Evolutionary conservation across 2,888 invertebrate species (phyloP).

Genomic region (Drosophila niveifrons): DNA sequence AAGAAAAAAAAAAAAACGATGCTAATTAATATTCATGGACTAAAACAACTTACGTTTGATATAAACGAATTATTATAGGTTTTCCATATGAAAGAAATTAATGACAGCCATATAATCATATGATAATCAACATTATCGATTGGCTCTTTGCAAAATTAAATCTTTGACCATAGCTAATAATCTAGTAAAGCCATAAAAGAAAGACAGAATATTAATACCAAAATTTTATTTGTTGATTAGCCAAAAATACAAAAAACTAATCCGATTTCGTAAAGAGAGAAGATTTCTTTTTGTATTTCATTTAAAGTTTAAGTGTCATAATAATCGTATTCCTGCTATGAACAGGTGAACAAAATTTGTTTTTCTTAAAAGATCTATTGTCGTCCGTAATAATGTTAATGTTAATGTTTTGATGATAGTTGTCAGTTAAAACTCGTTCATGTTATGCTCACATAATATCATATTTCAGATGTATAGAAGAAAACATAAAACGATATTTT

Average conservation of each 20-base stretch:
- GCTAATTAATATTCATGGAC: constrained; percentile 35
- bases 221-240: neutral
- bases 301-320: neutral
- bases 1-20: constrained; percentile 6
- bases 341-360: no score
- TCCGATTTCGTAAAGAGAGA: neutral
- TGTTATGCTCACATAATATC: neutral
- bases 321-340: no score
- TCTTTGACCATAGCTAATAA: constrained; percentile 1
- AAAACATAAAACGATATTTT: neutral
- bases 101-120: constrained; percentile 31
- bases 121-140: constrained; percentile 31
- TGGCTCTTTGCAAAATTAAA: constrained; percentile 20
- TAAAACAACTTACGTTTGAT: constrained; percentile 16
- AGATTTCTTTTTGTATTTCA: neutral
- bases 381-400: no score
- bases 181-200: neutral
- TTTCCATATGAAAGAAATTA: constrained; percentile 26
- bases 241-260: neutral
- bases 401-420: neutral
- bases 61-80: constrained; percentile 33
- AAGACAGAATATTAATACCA: neutral
- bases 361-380: no score
- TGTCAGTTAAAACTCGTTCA: neutral
- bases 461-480: neutral